Base-by-base conservation (phyloP, 2,113 vertebrate species). In the Himantopus leucocephalus region DNA sequence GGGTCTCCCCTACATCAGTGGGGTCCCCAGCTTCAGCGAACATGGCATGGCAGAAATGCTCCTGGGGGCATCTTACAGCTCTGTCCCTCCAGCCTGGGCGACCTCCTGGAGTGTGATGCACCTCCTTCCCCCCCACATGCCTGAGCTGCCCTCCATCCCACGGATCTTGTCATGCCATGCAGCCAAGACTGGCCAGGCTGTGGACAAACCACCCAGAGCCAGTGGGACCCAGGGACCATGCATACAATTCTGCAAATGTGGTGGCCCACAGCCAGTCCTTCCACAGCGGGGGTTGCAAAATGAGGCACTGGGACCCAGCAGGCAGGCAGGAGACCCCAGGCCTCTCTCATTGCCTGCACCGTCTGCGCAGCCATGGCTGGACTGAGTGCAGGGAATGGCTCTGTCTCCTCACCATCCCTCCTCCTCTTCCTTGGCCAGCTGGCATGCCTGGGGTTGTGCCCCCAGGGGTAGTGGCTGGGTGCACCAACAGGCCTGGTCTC, bases 21-120 rank as follows among this genome's bases (percentile, higher is more conserved):
- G 16, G 11, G 10, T 59, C 47, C 22, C 29, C n/a, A 32, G 81
- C 32, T 87, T 84, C 70, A 89, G 56, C 0, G 0, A 80, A 58
- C 10, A 27, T 2, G 12, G 35, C 64, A 71, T 0, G 0, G 41
- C 53, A 87, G 59, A 66, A 80, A 55, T 0, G 3, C 19, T 35
- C 24, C 73, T 35, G 68, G n/a, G 34, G 10, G 34, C 50, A 60
- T 64, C 53, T 63, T 70, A 15, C 45, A 86, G 10, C 45, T 56
- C 63, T 77, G 30, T 66, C 14, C 4, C 76, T 45, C n/a, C 37
- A 75, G 62, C 22, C 58, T 53, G 34, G 4, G 23, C 6, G 2
- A 53, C 41, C 11, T 77, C 41, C 32, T 53, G 39, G 7, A 41
- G 48, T 2, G 0, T 16, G 39, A 66, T 15, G 29, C 32, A 56